Base-by-base conservation (phyloP, 2,888 invertebrate species). In the Epinotia nisella region DNA sequence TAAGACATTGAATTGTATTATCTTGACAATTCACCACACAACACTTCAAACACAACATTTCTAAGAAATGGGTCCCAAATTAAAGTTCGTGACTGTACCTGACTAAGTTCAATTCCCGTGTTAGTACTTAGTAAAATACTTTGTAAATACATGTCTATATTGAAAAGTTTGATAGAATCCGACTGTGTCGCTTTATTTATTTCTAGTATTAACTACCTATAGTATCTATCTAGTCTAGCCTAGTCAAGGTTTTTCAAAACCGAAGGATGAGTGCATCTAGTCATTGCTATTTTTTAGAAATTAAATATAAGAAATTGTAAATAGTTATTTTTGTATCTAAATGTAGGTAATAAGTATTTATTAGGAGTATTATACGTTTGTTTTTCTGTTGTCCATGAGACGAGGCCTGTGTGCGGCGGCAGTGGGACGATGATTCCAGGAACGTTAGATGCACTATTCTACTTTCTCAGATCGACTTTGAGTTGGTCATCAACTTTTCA, bases 191-290 rank as follows among this genome's bases (percentile, higher is more conserved):
- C 78, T 78, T 78, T 78, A 78, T 69, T 65, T 76, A 75, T 71
- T 72, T 70, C 39, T 70, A 70, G 70, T 67, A 11, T 60, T 71
- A 75, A 66, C 55, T 56, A 71, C 67, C 19, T 56, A 71, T 73
- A 66, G 41, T 56, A 71, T 70, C 19, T 56, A 71, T 73, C 67
- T 77, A 77, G 75, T 76, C 74, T 73, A 69, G 73, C 45, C 62
- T 77, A 77, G 77, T 75, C 74, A 53, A 49, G 59, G 70, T 74
- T 61, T 56, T n/a, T 66, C 17, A 15, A 19, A 76, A 75, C 72
- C 75, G 73, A 77, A 71, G 82, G 88, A 89, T 89, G 90, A 89
- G 90, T 90, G 84, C 78, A 82, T 88, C 90, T 90, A 90, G 90
- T 90, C 89, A 89, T 87, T 86, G 83, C 82, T 78, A 85, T 77